phyloP scores from a whole-genome alignment of 1,140 invertebrate genomes.

The Hormaphis cornu region DNA sequence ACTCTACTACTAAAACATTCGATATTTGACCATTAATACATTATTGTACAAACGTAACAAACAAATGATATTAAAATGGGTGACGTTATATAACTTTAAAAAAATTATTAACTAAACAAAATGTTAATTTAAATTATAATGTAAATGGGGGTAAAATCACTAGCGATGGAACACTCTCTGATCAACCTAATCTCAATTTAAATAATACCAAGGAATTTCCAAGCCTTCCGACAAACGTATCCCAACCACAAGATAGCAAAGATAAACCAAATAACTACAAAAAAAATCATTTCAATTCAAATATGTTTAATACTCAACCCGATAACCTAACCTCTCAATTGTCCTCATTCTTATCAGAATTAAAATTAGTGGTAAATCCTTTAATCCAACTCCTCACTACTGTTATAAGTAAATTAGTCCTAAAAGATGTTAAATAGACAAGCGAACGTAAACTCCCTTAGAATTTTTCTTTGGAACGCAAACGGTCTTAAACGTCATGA shows the following conservation, averaged over 20 bases:
- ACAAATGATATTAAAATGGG: no score
- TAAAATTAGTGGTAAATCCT: not conserved
- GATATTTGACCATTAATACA: no score
- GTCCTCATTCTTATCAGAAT: not conserved
- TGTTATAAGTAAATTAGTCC: not conserved
- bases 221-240: not conserved
- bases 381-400: not conserved
- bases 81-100: no score
- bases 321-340: not conserved
- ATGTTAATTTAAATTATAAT: not conserved
- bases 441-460: not conserved
- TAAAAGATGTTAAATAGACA: not conserved
- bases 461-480: conserved; percentile 33
- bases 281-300: no score
- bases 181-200: not conserved
- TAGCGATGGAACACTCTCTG: not conserved
- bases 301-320: not conserved
- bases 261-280: no score
- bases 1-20: no score
- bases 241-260: no score
- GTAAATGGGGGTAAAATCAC: not conserved
- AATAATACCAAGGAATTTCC: not conserved
- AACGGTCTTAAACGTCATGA: conserved; percentile 34
- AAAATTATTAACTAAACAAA: not conserved
- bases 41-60: no score